Conservation (phyloP, 2,113 vertebrate genomes). For the Epinephelus lanceolatus region DNA sequence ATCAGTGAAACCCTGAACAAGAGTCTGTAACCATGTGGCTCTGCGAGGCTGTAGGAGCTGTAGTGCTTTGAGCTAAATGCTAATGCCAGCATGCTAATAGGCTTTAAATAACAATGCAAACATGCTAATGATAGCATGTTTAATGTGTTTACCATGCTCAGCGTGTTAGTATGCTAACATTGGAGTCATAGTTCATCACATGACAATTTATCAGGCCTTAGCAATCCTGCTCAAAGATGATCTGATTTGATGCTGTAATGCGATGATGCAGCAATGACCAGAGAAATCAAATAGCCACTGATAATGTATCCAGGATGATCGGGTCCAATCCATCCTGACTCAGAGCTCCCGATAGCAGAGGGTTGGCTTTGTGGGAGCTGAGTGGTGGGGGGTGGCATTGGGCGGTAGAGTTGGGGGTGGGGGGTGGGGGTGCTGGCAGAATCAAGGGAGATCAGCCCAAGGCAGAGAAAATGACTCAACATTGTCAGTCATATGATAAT, state of each 20-base stretch:
- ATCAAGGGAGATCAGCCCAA: constrained; percentile 45
- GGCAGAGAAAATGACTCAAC: constrained; percentile 67
- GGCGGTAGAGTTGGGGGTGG: not conserved
- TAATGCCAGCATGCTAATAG: not conserved
- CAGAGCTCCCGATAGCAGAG: constrained; percentile 7
- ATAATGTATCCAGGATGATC: constrained; percentile 29
- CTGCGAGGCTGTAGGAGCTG: not conserved
- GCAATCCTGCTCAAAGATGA: constrained; percentile 15
- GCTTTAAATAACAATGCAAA: not conserved
- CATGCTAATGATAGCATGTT: not conserved
- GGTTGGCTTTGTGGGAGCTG: constrained; percentile 9
- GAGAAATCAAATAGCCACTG: constrained; percentile 39
- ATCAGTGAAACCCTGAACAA: not conserved
- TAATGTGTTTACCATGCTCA: not conserved
- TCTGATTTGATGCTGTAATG: constrained; percentile 27
- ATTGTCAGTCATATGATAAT: constrained; percentile 63
- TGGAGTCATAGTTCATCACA: not conserved
- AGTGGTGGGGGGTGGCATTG: not conserved
- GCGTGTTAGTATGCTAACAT: not conserved
- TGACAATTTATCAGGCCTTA: not conserved
- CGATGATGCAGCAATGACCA: not conserved
- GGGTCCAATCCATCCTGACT: constrained; percentile 11
- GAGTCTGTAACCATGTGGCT: not conserved
- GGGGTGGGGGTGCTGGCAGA: constrained; percentile 7
- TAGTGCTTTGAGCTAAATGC: not conserved